Evolutionary conservation across 2,888 invertebrate genomes (phyloP).

Genomic region (Anoncus sp.): DNA sequence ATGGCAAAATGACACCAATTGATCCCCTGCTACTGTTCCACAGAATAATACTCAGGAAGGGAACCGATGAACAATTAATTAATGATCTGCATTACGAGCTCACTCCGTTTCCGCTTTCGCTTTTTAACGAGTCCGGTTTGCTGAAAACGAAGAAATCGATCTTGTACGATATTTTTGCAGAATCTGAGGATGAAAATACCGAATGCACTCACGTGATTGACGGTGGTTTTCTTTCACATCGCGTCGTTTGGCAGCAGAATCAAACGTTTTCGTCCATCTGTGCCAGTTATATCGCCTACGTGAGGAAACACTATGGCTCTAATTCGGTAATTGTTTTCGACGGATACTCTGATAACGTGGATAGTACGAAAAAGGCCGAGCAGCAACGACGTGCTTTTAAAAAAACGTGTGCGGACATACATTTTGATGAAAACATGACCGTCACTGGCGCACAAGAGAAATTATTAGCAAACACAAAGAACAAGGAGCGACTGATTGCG

Average conservation of each 20-base stretch:
- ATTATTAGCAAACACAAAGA: constrained; percentile 49
- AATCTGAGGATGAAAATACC: neutral
- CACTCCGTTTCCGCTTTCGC: constrained; percentile 42
- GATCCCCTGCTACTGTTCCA: constrained; percentile 41
- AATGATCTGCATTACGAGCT: constrained; percentile 50
- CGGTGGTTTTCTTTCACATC: constrained; percentile 45
- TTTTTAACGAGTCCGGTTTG: constrained; percentile 5
- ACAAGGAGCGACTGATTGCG: constrained; percentile 37
- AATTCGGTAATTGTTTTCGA: constrained; percentile 53
- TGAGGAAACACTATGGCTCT: constrained; percentile 48
- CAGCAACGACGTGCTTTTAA: constrained; percentile 18
- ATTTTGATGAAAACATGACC: constrained; percentile 35
- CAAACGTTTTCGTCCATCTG: constrained; percentile 39
- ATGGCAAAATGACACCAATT: neutral
- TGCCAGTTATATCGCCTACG: constrained; percentile 43
- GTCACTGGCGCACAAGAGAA: constrained; percentile 45
- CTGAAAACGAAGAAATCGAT: constrained; percentile 27
- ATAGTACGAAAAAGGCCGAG: constrained; percentile 43
- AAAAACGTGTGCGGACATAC: constrained; percentile 35
- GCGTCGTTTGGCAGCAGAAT: constrained; percentile 43
- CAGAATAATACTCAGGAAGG: neutral
- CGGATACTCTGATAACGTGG: constrained; percentile 31
- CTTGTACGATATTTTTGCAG: constrained; percentile 28
- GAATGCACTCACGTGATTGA: constrained; percentile 34
- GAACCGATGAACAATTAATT: constrained; percentile 29